Evolutionary conservation across 2,113 vertebrate species (phyloP).

Genomic region (Perca fluviatilis): DNA sequence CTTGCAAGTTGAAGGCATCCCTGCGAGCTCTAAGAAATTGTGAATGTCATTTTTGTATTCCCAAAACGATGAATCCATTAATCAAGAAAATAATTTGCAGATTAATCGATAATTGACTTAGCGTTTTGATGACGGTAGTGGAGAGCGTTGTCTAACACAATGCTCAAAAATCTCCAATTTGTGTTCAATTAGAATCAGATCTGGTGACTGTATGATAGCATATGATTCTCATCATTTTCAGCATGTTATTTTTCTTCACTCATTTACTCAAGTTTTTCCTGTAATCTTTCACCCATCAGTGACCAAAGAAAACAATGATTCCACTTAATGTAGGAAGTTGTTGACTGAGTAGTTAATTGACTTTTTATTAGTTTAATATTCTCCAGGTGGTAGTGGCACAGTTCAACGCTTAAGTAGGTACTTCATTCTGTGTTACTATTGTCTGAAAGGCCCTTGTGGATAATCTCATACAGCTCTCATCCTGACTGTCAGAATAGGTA

Average conservation of each 20-base stretch:
- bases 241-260: neutral
- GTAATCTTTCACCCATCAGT: neutral
- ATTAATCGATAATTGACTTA: too few species aligned
- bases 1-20: neutral
- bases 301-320: slow-evolving; percentile 6
- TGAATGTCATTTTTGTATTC: neutral
- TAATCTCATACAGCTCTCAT: slow-evolving; percentile 33
- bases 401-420: neutral
- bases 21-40: neutral
- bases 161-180: neutral
- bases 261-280: neutral
- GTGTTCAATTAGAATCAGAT: neutral
- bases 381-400: neutral
- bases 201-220: neutral
- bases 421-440: neutral
- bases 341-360: neutral
- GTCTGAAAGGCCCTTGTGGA: neutral
- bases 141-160: neutral
- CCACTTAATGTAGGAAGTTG: neutral
- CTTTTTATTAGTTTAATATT: neutral
- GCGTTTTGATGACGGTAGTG: too few species aligned
- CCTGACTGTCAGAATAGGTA: slow-evolving; percentile 25
- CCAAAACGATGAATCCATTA: neutral
- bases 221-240: neutral
- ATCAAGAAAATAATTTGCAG: neutral